Conservation (phyloP, 2,797 vertebrate species). For the Potorous gilbertii region DNA sequence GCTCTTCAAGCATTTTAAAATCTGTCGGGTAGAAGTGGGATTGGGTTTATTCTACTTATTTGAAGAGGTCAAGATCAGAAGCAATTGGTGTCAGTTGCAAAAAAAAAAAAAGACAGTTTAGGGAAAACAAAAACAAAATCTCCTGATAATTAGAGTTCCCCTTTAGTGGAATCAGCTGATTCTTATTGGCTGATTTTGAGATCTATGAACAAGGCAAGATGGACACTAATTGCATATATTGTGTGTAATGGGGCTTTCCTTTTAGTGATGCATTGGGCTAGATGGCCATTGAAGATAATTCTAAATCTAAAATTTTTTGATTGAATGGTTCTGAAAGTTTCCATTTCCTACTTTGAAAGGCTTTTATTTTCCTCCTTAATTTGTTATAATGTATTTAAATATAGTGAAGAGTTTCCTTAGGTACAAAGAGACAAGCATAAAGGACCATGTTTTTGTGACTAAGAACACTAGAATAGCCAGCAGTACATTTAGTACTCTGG, state of each 20-base stretch:
- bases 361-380: background rate
- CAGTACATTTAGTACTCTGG: slow-evolving; percentile 71
- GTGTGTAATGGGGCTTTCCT: background rate
- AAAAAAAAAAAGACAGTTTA: background rate
- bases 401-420: background rate
- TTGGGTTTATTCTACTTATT: background rate
- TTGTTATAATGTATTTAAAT: background rate
- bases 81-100: background rate
- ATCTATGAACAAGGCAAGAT: background rate
- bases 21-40: background rate
- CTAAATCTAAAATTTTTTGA: background rate
- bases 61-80: background rate
- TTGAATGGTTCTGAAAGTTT: background rate
- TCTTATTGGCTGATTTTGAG: background rate
- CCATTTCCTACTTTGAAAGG: background rate
- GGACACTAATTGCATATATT: background rate
- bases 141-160: background rate
- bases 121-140: background rate
- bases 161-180: background rate
- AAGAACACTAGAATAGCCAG: slow-evolving; percentile 48
- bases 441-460: background rate
- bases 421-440: background rate
- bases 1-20: background rate
- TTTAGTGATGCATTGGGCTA: background rate
- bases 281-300: background rate